Evolutionary conservation across 2,888 invertebrate genomes (phyloP), one percentile per base, ranked within the genome.

Genomic region (Corbicula japonica): DNA sequence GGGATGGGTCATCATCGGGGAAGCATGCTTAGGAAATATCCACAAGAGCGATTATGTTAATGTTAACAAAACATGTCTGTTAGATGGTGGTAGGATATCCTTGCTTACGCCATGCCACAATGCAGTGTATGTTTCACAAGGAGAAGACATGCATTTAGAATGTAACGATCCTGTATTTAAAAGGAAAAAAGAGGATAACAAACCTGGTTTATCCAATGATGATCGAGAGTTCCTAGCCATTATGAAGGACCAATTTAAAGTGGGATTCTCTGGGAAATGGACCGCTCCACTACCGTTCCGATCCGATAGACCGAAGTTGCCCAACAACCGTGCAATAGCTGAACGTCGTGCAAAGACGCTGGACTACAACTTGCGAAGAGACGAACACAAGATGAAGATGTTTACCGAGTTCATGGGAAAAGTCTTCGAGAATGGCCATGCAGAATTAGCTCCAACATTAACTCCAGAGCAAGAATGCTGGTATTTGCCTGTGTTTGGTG

Each of bases 1-100:
- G 26, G 72, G 76, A 0, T 73, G 76, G 76, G 66, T 77, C 10
- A 56, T 82, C 1, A 54, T 84, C 3, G 84, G 80, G 18, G 82
- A 84, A 48, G 56, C 60, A 18, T 84, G 82, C 34, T 34, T 86
- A 0, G 82, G 76, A 1, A 76, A 76, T 2, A 50, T 70, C 1
- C 83, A 85, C 41, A 41, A 48, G 18, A 38, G 70, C 0, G 61
- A 63, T 10, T 8, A 18, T 1, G 54, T 82, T 1, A 50, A 2
- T 35, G 78, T 81, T 0, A 78, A 78, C 21, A 75, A 66, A 46
- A 74, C 73, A 1, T 56, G 58, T 30, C 15, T 61, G 21, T n/a
- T 23, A 15, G 23, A 18, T 5, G 28, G 26, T 54, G 62, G 69
- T 2, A n/a, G 74, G 23, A 15, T 23, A 2, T 74, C 69, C n/a